phyloP scores from a whole-genome alignment of 2,888 invertebrate species.

The Luperina testacea region DNA sequence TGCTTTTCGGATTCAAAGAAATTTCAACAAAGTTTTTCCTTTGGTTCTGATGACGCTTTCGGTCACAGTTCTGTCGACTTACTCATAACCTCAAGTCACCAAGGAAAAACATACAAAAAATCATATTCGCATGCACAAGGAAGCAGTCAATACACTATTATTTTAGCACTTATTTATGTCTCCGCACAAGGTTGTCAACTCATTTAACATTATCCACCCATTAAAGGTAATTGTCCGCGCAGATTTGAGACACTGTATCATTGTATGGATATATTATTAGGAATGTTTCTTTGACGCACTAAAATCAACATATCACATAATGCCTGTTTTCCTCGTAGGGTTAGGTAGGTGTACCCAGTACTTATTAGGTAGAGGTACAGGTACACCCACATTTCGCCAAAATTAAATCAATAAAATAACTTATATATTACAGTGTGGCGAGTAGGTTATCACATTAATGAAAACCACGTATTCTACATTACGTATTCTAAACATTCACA shows the following conservation, averaged over 20 bases:
- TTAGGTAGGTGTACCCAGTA: too few species aligned
- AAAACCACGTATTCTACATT: too few species aligned
- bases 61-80: neutral
- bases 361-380: neutral
- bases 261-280: neutral
- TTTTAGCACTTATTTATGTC: conserved; percentile 31
- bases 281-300: neutral
- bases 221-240: conserved; percentile 19
- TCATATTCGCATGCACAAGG: neutral
- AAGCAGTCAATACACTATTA: neutral
- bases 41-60: neutral
- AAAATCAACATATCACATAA: neutral
- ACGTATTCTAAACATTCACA: too few species aligned
- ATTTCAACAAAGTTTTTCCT: neutral
- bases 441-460: too few species aligned
- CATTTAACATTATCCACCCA: conserved; percentile 17
- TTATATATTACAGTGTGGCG: neutral
- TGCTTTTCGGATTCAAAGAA: neutral
- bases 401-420: neutral
- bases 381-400: neutral
- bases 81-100: neutral
- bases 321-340: neutral
- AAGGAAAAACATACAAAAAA: neutral
- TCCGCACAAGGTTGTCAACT: conserved; percentile 9
- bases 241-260: neutral